Evolutionary conservation across 2,888 invertebrate species (phyloP).

Genomic region (Danaus chrysippus): DNA sequence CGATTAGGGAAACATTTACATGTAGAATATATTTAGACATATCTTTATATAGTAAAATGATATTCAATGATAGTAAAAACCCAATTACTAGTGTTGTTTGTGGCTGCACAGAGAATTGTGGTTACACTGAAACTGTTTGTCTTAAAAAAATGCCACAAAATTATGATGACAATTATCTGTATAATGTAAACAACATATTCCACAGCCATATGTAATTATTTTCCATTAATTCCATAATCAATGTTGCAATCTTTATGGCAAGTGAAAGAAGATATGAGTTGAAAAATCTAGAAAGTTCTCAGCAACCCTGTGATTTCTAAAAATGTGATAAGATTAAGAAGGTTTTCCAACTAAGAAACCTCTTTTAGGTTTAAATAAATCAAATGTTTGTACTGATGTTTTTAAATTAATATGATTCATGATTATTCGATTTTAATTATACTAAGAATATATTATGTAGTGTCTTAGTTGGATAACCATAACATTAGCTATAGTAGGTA

Average conservation of each 20-base stretch:
- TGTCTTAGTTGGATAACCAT: conserved; percentile 35
- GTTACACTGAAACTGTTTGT: neutral
- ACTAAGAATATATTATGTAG: conserved; percentile 16
- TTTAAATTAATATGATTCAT: neutral
- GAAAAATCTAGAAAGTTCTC: conserved; percentile 44
- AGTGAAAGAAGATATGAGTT: conserved; percentile 23
- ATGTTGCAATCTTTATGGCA: neutral
- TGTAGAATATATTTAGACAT: conserved; percentile 35
- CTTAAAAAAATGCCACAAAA: neutral
- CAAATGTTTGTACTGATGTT: neutral
- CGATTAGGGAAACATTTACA: too few relatives aligned
- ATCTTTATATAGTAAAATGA: conserved; percentile 47
- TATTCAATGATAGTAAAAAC: conserved; percentile 67
- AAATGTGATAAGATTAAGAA: conserved; percentile 50
- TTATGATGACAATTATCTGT: neutral
- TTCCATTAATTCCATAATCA: neutral
- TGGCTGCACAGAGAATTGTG: conserved; percentile 6
- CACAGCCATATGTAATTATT: neutral
- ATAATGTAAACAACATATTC: neutral
- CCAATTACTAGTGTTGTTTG: conserved; percentile 48
- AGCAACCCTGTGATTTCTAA: conserved; percentile 73
- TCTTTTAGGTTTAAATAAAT: neutral
- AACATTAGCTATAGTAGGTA: conserved; percentile 52
- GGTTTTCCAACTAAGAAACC: conserved; percentile 52
- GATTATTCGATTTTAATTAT: neutral